These are phyloP conservation scores for Epirrita christyi DNA, from an alignment of 2,888 invertebrate genomes.

Conservation along the genomic window DNA sequence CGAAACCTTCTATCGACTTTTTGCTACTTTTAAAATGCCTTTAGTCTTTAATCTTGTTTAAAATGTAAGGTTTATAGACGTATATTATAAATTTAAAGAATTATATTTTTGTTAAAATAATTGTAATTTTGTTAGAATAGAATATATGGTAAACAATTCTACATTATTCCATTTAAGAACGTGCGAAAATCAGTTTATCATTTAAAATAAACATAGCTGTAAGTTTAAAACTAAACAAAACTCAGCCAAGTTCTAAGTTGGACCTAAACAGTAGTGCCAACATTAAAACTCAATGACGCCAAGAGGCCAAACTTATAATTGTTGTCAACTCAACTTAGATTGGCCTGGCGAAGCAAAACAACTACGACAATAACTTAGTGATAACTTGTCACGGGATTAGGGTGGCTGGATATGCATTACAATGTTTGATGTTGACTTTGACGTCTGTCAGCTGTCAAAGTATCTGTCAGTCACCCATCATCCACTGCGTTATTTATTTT, in stretches of 20 bases:
- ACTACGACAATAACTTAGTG: constrained; percentile 55
- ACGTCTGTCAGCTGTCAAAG: constrained; percentile 13
- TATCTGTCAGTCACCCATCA: constrained; percentile 1
- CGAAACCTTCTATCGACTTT: no score
- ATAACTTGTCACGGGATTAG: constrained; percentile 46
- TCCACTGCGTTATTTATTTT: not conserved
- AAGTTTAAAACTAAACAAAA: not conserved
- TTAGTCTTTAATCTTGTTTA: no score
- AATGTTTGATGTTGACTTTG: constrained; percentile 10
- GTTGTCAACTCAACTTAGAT: constrained; percentile 68
- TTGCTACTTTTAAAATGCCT: no score
- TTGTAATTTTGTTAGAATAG: no score
- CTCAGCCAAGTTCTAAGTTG: constrained; percentile 40
- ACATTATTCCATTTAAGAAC: no score
- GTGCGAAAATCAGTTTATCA: no score
- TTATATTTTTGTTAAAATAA: no score
- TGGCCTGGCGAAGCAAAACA: constrained; percentile 61
- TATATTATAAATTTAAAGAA: no score
- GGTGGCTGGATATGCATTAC: constrained; percentile 16
- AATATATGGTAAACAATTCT: no score
- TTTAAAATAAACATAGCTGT: no score
- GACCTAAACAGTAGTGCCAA: constrained; percentile 41
- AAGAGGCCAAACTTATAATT: constrained; percentile 59
- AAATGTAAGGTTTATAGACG: no score
- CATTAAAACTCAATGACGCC: constrained; percentile 54